Percentiles rank a stretch among this genome's conserved stretches.
These are phyloP conservation scores for Pelecanoides urinatrix DNA, from an alignment of 2,113 vertebrate species.

Conservation along the genomic window DNA sequence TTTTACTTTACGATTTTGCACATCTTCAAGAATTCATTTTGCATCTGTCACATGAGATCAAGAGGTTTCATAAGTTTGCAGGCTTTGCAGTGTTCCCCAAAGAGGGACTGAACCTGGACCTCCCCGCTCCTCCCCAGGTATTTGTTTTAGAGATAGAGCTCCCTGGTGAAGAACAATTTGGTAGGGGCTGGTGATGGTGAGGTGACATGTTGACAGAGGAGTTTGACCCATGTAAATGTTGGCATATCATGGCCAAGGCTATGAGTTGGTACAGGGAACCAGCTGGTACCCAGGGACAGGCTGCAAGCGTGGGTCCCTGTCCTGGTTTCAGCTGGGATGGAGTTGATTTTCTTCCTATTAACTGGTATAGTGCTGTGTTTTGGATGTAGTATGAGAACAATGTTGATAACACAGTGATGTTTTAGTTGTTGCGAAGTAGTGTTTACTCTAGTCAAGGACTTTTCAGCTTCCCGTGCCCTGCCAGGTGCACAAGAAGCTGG, in stretches of 20 bases:
- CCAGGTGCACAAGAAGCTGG: too few relatives aligned
- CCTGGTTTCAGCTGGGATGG: too few relatives aligned
- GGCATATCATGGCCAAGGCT: neutral
- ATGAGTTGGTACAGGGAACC: neutral
- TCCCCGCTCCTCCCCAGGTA: neutral
- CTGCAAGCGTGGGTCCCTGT: neutral
- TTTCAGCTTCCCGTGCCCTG: too few relatives aligned
- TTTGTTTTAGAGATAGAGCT: neutral
- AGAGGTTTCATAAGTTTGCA: neutral
- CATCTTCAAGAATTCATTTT: neutral
- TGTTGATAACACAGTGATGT: too few relatives aligned
- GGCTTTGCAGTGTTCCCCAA: neutral
- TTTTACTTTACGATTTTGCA: neutral
- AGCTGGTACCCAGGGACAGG: neutral
- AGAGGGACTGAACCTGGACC: neutral
- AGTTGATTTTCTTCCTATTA: too few relatives aligned
- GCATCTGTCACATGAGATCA: neutral
- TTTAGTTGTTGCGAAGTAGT: too few relatives aligned
- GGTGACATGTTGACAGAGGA: neutral
- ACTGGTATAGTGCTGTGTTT: too few relatives aligned
- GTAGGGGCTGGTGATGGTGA: neutral
- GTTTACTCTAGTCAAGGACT: too few relatives aligned
- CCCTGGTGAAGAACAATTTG: neutral
- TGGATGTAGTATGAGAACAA: too few relatives aligned
- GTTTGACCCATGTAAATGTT: neutral